A percentile compares a stretch with the other conserved stretches of the same genome.
Conservation (phyloP, 1,140 invertebrate genomes). For the Papilio polytes region DNA sequence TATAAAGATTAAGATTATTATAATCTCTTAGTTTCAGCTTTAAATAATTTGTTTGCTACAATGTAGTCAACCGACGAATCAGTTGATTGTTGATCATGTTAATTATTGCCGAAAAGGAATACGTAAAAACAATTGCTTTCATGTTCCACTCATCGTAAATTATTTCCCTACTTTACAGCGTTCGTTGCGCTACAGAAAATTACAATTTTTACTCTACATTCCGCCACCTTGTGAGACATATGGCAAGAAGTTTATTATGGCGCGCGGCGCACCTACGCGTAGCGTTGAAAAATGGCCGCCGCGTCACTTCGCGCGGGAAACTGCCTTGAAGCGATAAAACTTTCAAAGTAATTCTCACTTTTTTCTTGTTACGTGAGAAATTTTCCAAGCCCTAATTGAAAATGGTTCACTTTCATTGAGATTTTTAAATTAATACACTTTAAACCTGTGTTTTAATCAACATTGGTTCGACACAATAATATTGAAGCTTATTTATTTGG, state of each 20-base stretch:
- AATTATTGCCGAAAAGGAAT: background rate
- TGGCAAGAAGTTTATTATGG: slow-evolving; percentile 47
- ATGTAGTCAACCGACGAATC: too few species aligned
- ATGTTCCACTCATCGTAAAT: background rate
- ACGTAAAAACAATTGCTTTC: background rate
- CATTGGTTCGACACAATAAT: too few species aligned
- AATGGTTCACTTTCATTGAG: slow-evolving; percentile 1
- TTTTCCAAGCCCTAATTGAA: slow-evolving; percentile 34
- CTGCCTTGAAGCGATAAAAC: slow-evolving; percentile 43
- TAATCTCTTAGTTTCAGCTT: background rate
- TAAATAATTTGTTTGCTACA: background rate
- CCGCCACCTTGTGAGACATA: slow-evolving; percentile 42
- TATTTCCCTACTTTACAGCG: background rate
- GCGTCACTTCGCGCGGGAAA: slow-evolving; percentile 35
- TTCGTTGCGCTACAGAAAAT: background rate
- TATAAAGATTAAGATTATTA: too few species aligned
- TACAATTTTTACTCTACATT: slow-evolving; percentile 44
- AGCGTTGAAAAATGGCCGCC: slow-evolving; percentile 44
- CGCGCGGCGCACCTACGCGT: slow-evolving; percentile 38
- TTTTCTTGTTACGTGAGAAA: slow-evolving; percentile 30
- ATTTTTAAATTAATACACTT: background rate
- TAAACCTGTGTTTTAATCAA: too few species aligned
- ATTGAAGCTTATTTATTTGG: too few species aligned
- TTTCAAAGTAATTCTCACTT: slow-evolving; percentile 47
- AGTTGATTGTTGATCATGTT: background rate